A percentile compares a stretch with the other conserved stretches of the same genome.
Conservation (phyloP, 2,797 vertebrate genomes). For the Tiaroga cobitis region DNA sequence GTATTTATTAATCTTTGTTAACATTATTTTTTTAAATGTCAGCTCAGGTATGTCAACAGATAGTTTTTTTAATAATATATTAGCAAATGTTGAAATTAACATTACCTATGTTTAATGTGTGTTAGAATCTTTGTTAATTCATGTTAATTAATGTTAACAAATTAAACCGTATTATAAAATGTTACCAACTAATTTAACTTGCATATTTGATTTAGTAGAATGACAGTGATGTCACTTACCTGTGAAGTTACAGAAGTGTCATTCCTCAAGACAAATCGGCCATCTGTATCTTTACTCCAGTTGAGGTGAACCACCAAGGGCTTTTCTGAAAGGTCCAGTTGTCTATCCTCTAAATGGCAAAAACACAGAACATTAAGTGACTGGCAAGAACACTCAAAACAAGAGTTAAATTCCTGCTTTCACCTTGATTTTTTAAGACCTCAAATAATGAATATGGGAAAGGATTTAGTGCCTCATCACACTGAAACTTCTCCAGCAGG, state of each 20-base stretch:
- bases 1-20: too few species aligned
- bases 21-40: not conserved
- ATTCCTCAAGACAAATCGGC: slow-evolving; percentile 89
- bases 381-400: not conserved
- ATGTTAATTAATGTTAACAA: not conserved
- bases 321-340: slow-evolving; percentile 85
- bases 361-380: not conserved
- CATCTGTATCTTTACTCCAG: slow-evolving; percentile 87
- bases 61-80: not conserved
- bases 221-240: slow-evolving; percentile 69
- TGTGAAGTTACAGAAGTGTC: slow-evolving; percentile 76
- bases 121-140: not conserved
- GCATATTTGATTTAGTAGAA: not conserved
- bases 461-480: slow-evolving; percentile 88
- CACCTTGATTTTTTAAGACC: slow-evolving; percentile 86
- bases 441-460: slow-evolving; percentile 87
- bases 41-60: not conserved
- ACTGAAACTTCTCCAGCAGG: slow-evolving; percentile 90
- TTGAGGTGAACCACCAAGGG: slow-evolving; percentile 90
- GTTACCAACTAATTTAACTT: not conserved
- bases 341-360: slow-evolving; percentile 81
- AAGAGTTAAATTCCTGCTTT: slow-evolving; percentile 50
- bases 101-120: not conserved
- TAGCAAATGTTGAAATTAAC: not conserved
- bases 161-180: not conserved